Base-by-base conservation (phyloP, 2,888 invertebrate genomes). In the Melieria crassipennis region DNA sequence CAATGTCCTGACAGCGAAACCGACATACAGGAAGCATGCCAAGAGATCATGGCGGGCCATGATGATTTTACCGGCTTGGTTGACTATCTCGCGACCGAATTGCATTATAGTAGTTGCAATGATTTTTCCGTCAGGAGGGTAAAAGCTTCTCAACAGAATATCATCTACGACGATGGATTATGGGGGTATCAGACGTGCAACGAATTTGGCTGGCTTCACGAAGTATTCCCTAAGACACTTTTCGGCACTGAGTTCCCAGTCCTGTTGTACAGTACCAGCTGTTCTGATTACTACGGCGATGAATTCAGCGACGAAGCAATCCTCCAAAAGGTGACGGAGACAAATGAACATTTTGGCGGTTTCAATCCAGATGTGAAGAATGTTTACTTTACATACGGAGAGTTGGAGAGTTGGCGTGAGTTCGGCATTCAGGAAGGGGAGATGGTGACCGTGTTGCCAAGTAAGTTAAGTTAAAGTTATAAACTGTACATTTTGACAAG, bases 151-250 rank as follows among this genome's bases (percentile, higher is more conserved):
- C 50, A 50, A 50, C 50, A 2, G 50, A 10, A 10, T 50, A 50
- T 10, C 9, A 3, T 2, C 30, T 30, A 30, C 30, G 30, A 3
- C 30, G 16, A 30, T 30, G 3, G 3, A 30, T 30, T 30, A 30
- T 95, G 95, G 95, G 89, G 89, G 0, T 94, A 93, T 84, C 95
- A 96, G 86, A 94, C 94, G 0, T 96, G 96, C 85, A 92, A 91
- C 66, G 95, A 96, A 87, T 95, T 91, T 84, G 96, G 95, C 66
- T 95, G 92, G 89, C 94, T 90, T 85, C 94, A 94, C 87, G 92
- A 93, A 3, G 91, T 94, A 0, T 89, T 87, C 73, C 89, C 91
- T 11, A 65, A 79, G 0, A 79, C 84, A 73, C 91, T 92, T 0
- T 90, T 90, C 7, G 85, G 86, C 16, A 79, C 76, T 1, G 81